phyloP scores from a whole-genome alignment of 2,888 invertebrate genomes.

The Subacronicta megacephala region DNA sequence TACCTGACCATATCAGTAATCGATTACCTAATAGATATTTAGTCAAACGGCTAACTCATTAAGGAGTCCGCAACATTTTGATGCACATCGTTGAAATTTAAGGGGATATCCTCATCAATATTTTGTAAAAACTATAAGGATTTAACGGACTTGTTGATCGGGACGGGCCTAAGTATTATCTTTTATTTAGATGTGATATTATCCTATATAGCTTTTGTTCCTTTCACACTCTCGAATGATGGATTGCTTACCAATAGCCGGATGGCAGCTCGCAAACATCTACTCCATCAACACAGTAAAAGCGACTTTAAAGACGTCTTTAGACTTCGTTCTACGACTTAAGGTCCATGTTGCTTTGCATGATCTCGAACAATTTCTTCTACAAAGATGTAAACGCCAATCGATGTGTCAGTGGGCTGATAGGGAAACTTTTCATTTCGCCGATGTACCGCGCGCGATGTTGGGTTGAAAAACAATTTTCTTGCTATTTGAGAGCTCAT shows the following conservation, averaged over 20 bases:
- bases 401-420: constrained; percentile 86
- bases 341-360: constrained; percentile 78
- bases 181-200: constrained; percentile 67
- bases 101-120: background rate
- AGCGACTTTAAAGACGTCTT: constrained; percentile 61
- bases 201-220: constrained; percentile 73
- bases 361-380: constrained; percentile 78
- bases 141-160: constrained; percentile 9
- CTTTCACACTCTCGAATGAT: constrained; percentile 78
- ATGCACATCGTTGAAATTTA: background rate
- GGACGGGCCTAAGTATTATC: constrained; percentile 40
- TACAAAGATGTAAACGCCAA: constrained; percentile 87
- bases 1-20: constrained; percentile 45
- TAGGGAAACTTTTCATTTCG: constrained; percentile 88
- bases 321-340: constrained; percentile 60
- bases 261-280: constrained; percentile 78
- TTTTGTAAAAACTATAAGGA: background rate
- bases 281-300: constrained; percentile 72
- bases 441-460: constrained; percentile 75
- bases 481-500: constrained; percentile 81
- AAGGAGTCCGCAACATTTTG: background rate
- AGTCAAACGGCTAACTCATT: background rate
- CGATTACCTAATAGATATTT: constrained; percentile 61
- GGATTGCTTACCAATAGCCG: constrained; percentile 82
- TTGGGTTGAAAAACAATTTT: constrained; percentile 84